Evolutionary conservation across 2,113 vertebrate genomes (phyloP), one percentile per base, ranked within the genome.

Genomic region (Willisornis vidua): DNA sequence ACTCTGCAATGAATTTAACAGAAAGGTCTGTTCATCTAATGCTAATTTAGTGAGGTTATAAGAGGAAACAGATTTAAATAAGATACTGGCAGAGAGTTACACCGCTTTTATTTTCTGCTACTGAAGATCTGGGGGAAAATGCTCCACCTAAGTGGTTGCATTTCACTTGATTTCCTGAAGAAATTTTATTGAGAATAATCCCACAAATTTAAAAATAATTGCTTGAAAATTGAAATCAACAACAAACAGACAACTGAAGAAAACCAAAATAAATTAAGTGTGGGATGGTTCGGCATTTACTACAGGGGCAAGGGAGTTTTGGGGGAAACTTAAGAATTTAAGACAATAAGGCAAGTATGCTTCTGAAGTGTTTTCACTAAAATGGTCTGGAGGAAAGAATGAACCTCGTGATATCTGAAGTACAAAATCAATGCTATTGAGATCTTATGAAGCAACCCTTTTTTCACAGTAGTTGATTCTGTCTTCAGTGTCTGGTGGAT

Each of bases 41-140:
- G 91, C 85, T 96, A 96, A 96, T 97, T 95, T 96, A 94, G 90
- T 65, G 43, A 95, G 65, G 93, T 87, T 90, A 92, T 96, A 96
- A 96, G 68, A 45, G 68, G 73, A 92, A 96, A 59, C 66, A 84
- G 87, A 79, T 95, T 96, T 95, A 95, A 96, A 96, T 93, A 94
- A 96, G 96, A 95, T 95, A 95, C 93, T 84, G 61, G 91, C 61
- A 81, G 59, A 91, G 63, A 65, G 93, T 94, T 93, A 71, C 54
- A 25, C 49, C 73, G 76, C 22, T 85, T 95, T 88, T 97, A 95
- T 96, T 96, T 97, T 93, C 85, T 95, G 57, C 74, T 95, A 45
- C 2, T 22, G 62, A 81, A 93, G 59, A 92, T 72, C 61, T 68
- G 45, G n/a, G n/a, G 25, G 35, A 49, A 84, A 89, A 89, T 91